Evolutionary conservation across 2,797 vertebrate genomes (phyloP).

Genomic region (Chelon labrosus): DNA sequence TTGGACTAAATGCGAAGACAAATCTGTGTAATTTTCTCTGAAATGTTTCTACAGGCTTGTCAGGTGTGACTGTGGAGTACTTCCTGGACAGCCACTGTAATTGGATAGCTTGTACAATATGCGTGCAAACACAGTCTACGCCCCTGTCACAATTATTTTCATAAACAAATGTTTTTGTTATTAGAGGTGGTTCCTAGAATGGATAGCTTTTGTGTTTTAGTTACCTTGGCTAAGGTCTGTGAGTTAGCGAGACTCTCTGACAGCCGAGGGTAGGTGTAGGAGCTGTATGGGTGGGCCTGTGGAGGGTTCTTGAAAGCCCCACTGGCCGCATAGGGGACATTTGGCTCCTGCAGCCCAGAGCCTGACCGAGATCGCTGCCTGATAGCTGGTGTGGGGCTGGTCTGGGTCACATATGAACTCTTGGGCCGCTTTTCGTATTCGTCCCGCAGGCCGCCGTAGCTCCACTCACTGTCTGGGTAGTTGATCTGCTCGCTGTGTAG

Average conservation of each 20-base stretch:
- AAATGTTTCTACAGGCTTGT: conserved; percentile 28
- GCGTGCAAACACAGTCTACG: conserved; percentile 1
- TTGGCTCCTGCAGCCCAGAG: conserved; percentile 95
- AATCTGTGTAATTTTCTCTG: conserved; percentile 23
- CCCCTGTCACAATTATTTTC: neutral
- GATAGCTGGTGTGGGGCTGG: conserved; percentile 94
- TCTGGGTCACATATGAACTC: conserved; percentile 93
- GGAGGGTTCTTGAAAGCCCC: conserved; percentile 92
- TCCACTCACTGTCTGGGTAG: conserved; percentile 92
- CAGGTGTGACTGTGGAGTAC: neutral
- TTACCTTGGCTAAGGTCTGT: conserved; percentile 93
- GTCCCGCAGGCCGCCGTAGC: conserved; percentile 86
- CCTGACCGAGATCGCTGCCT: conserved; percentile 95
- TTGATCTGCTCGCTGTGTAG: conserved; percentile 92
- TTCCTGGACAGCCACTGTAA: conserved; percentile 15
- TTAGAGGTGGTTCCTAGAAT: neutral
- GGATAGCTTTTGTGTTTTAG: neutral
- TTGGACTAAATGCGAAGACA: conserved; percentile 9
- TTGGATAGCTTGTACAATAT: conserved; percentile 3
- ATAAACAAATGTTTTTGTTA: neutral
- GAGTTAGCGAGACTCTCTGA: conserved; percentile 88
- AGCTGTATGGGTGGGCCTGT: conserved; percentile 94
- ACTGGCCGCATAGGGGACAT: conserved; percentile 88
- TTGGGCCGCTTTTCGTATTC: conserved; percentile 96
- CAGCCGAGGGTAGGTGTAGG: conserved; percentile 96